Conservation (phyloP, 1,140 invertebrate genomes). For the Drosophila equinoxialis region DNA sequence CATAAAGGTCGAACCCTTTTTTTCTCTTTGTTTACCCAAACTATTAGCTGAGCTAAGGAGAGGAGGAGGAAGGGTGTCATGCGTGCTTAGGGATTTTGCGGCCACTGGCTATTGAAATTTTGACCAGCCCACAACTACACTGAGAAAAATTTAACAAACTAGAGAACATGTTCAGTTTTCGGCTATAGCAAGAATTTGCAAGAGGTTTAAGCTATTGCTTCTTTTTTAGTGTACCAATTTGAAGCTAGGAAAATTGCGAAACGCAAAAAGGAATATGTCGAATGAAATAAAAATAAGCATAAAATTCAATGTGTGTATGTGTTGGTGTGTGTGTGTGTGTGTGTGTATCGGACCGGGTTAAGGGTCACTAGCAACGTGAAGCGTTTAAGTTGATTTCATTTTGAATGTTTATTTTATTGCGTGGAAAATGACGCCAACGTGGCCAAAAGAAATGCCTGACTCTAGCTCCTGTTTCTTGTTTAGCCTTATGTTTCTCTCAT, state of each 20-base stretch:
- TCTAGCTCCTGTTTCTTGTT: constrained; percentile 24
- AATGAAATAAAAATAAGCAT: constrained; percentile 79
- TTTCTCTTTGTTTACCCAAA: constrained; percentile 66
- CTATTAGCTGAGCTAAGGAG: constrained; percentile 56
- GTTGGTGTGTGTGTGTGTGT: constrained; percentile 32
- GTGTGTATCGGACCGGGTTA: constrained; percentile 23
- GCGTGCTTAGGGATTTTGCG: constrained; percentile 55
- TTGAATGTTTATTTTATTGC: constrained; percentile 83
- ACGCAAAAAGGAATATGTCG: constrained; percentile 26
- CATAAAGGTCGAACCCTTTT: constrained; percentile 28
- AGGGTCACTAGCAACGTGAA: constrained; percentile 32
- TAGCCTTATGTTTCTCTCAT: constrained; percentile 15
- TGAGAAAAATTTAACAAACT: not conserved
- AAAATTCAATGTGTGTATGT: constrained; percentile 72
- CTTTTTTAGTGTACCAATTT: not conserved
- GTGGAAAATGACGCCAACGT: constrained; percentile 82
- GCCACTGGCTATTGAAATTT: constrained; percentile 62
- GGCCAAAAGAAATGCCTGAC: constrained; percentile 75
- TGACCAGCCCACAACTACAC: constrained; percentile 39
- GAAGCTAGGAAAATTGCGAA: not conserved
- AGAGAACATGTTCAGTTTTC: no score
- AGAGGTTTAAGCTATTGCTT: not conserved
- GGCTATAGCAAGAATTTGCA: not conserved
- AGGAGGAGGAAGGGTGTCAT: not conserved
- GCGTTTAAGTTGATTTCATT: constrained; percentile 81